Conservation (phyloP, 2,888 invertebrate genomes). For the Caenorhabditis plicata region DNA sequence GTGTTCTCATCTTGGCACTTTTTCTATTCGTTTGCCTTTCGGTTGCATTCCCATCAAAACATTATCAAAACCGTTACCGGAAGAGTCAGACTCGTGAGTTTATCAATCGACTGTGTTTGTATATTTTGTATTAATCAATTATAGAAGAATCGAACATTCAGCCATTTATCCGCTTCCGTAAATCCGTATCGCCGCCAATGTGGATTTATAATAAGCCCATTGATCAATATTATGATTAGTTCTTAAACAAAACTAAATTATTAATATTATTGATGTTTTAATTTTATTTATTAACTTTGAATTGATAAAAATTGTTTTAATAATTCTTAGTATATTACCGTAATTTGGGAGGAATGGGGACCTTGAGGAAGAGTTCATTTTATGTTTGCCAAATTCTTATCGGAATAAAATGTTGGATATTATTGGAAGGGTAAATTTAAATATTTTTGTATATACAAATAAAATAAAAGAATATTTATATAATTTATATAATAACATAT, state of each 20-base stretch:
- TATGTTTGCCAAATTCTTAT: too few species aligned
- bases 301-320: conserved; percentile 6
- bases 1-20: conserved; percentile 36
- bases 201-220: too few species aligned
- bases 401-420: too few species aligned
- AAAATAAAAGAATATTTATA: too few species aligned
- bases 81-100: conserved; percentile 45
- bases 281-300: not conserved
- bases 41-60: conserved; percentile 20
- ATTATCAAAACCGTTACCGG: conserved; percentile 34
- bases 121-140: conserved; percentile 3
- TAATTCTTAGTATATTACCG: conserved; percentile 8
- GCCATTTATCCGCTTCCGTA: conserved; percentile 48
- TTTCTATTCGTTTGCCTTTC: conserved; percentile 30
- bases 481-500: too few species aligned
- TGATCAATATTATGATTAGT: too few species aligned
- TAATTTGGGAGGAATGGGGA: too few species aligned
- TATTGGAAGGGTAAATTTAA: too few species aligned
- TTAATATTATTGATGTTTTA: conserved; percentile 10
- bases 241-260: conserved; percentile 13
- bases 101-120: not conserved
- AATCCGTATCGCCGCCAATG: conserved; percentile 27
- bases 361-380: too few species aligned
- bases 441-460: too few species aligned
- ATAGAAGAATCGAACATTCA: conserved; percentile 47